Evolutionary conservation across 2,113 vertebrate species (phyloP), one percentile per base, ranked within the genome.

Genomic region (Malaclemys terrapin): DNA sequence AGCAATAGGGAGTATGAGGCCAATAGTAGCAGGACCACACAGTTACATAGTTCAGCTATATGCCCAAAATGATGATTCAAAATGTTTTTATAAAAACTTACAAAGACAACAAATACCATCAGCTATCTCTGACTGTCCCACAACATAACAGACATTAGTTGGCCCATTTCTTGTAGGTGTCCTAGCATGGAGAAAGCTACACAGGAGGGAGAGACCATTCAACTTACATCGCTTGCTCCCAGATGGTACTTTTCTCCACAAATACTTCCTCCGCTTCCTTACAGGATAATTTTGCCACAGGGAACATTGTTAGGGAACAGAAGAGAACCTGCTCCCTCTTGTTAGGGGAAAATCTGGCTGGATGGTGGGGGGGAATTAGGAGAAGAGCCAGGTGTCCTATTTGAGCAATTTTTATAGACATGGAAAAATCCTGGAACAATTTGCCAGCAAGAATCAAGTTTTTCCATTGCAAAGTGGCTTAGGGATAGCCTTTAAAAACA

Each of bases 131-230:
- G 11, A 57, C 13, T 80, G 56, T 2, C 5, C 29, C 1, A 1
- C 29, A 88, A 11, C 10, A 47, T 42, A 49, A 24, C 1, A 27
- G 54, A 29, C 22, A 22, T 14, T 22, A 47, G 2, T 6, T 25
- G 14, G 20, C 8, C 87, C 35, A 57, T 42, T 54, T 45, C 13
- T 35, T 54, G 53, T 31, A 45, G 9, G 49, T 38, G n/a, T 80
- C 0, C 0, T 16, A 57, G 53, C 38, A 83, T 8, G 47, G 50
- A 38, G 10, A 2, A 1, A 62, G 17, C 62, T 29, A 10, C 35
- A 49, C 0, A 0, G 35, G 0, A 0, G 45, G 3, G 87, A 72
- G 19, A 82, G 14, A 24, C 2, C 22, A 35, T 2, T 27, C 56
- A 52, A 0, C 0, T 12, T 3, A 17, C 22, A 19, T 3, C 16